Base-by-base conservation (phyloP, 2,113 vertebrate genomes). In the Camelus bactrianus region DNA sequence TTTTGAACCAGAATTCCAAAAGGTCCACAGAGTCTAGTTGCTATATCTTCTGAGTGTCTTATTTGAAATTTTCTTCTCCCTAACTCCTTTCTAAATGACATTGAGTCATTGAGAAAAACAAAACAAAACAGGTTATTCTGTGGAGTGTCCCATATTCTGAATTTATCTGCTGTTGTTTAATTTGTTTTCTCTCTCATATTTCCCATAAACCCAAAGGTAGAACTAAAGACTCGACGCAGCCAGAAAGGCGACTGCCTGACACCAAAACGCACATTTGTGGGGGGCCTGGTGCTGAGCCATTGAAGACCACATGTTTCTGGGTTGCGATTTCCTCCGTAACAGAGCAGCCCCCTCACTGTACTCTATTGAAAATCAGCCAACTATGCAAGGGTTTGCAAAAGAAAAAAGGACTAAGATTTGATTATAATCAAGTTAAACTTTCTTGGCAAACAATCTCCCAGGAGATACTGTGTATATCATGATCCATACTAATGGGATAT, bases 341-440 rank as follows among this genome's bases (percentile, higher is more conserved):
- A 42, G 38, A 42, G 38, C 38, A 42, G 38, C 38, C 38, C 38
- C 5, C 38, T 42, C 38, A 42, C 38, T 42, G 38, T 42, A 5
- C 38, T 42, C 38, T 42, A 42, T 42, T 42, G 38, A 42, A 42
- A 42, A 42, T 5, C 38, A 42, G 38, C 38, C 38, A 42, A 42
- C 38, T 42, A 42, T 5, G 38, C 38, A 42, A 42, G 38, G 5
- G 38, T 42, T 42, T 1, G 38, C 38, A 42, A 42, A 42, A 42
- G 38, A 42, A 42, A 42, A 42, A 62, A 50, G 20, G n/a, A 22
- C 52, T 83, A 42, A 42, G 38, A 42, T 42, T 42, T 90, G 16
- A 60, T 82, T 72, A 89, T 58, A 90, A 89, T 54, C 46, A 95
- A 50, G 6, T 70, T 82, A 84, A 93, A 82, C 4, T 17, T 73